Percentiles rank a stretch among this genome's conserved stretches.
These are phyloP conservation scores for Poeciliopsis turrubarensis DNA, from an alignment of 2,113 vertebrate genomes.

Conservation along the genomic window DNA sequence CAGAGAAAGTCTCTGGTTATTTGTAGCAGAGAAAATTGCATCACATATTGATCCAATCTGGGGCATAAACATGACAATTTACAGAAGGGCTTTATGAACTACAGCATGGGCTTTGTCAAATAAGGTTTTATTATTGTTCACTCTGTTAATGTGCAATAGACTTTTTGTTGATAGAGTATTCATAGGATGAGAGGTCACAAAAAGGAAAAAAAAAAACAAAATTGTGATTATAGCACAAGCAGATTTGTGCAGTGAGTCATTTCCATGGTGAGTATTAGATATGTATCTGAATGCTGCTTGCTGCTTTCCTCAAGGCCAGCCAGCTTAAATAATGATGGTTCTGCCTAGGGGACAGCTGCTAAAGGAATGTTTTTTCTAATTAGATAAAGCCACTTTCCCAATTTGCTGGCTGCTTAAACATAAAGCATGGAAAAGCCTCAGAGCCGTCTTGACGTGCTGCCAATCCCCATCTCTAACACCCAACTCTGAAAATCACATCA, in stretches of 20 bases:
- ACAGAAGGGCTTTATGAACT: slow-evolving; percentile 41
- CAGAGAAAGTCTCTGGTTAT: slow-evolving; percentile 53
- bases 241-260: slow-evolving; percentile 61
- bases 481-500: slow-evolving; percentile 54
- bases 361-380: slow-evolving; percentile 82
- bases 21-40: slow-evolving; percentile 8
- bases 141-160: slow-evolving; percentile 59
- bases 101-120: slow-evolving; percentile 60
- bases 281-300: slow-evolving; percentile 73
- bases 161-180: slow-evolving; percentile 44
- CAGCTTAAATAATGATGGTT: slow-evolving; percentile 81
- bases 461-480: slow-evolving; percentile 67
- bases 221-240: slow-evolving; percentile 56
- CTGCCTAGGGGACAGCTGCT: slow-evolving; percentile 74
- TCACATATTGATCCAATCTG: slow-evolving; percentile 34
- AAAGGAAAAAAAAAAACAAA: slow-evolving; percentile 24
- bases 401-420: slow-evolving; percentile 82
- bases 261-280: slow-evolving; percentile 68
- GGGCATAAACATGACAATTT: slow-evolving; percentile 46
- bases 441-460: slow-evolving; percentile 71
- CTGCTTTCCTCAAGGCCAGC: slow-evolving; percentile 74
- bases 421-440: slow-evolving; percentile 73
- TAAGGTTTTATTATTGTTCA: slow-evolving; percentile 61
- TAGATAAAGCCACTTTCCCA: slow-evolving; percentile 80
- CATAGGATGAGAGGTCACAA: slow-evolving; percentile 31